Evolutionary conservation across 2,888 invertebrate genomes (phyloP).

Genomic region (Drosophila buzzatii): DNA sequence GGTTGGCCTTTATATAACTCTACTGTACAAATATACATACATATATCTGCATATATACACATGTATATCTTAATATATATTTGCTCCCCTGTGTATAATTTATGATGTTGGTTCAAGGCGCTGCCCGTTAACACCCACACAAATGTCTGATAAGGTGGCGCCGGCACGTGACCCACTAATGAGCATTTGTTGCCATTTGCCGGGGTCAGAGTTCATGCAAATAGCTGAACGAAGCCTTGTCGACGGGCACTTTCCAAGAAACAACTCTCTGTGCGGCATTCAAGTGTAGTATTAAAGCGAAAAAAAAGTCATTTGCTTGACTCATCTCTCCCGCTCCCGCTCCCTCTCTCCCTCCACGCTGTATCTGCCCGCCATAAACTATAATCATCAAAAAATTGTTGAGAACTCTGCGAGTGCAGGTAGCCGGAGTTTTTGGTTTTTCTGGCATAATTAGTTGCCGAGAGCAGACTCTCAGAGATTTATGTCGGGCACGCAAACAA

Average conservation of each 20-base stretch:
- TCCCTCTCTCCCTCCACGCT: background rate
- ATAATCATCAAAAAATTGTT: conserved; percentile 43
- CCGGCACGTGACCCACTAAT: conserved; percentile 65
- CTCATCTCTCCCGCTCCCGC: conserved; percentile 3
- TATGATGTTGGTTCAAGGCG: conserved; percentile 54
- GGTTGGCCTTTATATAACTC: background rate
- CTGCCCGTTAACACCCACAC: conserved; percentile 47
- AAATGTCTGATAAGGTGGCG: conserved; percentile 49
- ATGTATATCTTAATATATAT: background rate
- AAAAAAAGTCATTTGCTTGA: conserved; percentile 61
- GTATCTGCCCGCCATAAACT: conserved; percentile 43
- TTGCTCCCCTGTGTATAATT: conserved; percentile 53
- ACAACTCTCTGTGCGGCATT: conserved; percentile 48
- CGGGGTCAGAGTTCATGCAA: conserved; percentile 42
- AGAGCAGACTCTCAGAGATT: conserved; percentile 38
- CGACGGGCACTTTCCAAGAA: conserved; percentile 20
- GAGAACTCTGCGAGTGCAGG: conserved; percentile 29
- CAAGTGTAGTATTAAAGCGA: conserved; percentile 21
- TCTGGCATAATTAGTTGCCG: conserved; percentile 57
- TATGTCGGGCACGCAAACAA: conserved; percentile 32
- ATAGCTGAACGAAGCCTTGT: conserved; percentile 12
- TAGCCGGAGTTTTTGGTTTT: conserved; percentile 51
- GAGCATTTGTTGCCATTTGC: conserved; percentile 52
- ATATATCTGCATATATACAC: background rate
- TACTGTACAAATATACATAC: background rate